phyloP scores from a whole-genome alignment of 2,888 invertebrate genomes.

The Podotricha telesiphe region DNA sequence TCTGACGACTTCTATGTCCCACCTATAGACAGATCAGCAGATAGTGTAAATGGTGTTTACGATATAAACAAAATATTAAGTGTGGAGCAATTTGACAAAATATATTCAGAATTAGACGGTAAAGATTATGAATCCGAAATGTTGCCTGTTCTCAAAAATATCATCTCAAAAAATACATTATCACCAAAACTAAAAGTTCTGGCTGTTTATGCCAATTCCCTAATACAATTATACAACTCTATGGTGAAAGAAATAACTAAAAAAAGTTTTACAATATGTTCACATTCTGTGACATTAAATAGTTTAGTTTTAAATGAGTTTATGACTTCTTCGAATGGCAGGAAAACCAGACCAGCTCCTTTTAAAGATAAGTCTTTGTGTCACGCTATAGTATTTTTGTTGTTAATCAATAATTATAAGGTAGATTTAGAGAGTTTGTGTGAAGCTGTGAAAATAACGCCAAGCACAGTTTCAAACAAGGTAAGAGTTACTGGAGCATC shows the following conservation, averaged over 20 bases:
- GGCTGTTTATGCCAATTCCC: slow-evolving; percentile 61
- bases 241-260: slow-evolving; percentile 56
- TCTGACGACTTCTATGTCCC: slow-evolving; percentile 77
- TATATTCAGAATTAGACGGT: slow-evolving; percentile 59
- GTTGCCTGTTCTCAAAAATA: slow-evolving; percentile 54
- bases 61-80: slow-evolving; percentile 71
- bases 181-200: slow-evolving; percentile 54
- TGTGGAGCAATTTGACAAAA: slow-evolving; percentile 63
- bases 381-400: slow-evolving; percentile 65
- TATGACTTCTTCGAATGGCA: slow-evolving; percentile 52
- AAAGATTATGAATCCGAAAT: slow-evolving; percentile 56
- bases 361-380: slow-evolving; percentile 71
- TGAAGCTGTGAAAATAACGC: slow-evolving; percentile 58
- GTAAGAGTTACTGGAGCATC: slow-evolving; percentile 63
- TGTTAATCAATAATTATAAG: slow-evolving; percentile 67
- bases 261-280: slow-evolving; percentile 59
- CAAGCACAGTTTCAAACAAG: slow-evolving; percentile 56
- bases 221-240: slow-evolving; percentile 55
- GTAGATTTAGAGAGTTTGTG: slow-evolving; percentile 62
- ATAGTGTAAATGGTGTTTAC: slow-evolving; percentile 73
- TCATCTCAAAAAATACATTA: slow-evolving; percentile 49
- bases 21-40: slow-evolving; percentile 76
- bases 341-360: slow-evolving; percentile 57
- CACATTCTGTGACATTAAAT: slow-evolving; percentile 62
- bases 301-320: slow-evolving; percentile 62